phyloP scores from a whole-genome alignment of 2,888 invertebrate species.

The Halictus ligatus region DNA sequence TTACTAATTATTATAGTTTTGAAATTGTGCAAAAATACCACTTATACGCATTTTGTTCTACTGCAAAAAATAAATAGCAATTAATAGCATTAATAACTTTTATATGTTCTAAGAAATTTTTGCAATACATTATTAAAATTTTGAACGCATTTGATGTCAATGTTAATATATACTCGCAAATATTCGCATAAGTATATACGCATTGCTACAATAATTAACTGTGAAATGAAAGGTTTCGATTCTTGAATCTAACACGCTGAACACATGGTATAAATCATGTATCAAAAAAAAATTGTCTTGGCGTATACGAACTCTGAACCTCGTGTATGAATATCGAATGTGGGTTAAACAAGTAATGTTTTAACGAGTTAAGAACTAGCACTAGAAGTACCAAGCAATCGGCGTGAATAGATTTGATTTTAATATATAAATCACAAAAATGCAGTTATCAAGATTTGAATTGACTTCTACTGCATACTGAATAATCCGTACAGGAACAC shows the following conservation, averaged over 20 bases:
- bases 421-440: not conserved
- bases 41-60: not conserved
- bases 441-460: not conserved
- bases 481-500: not conserved
- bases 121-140: not conserved
- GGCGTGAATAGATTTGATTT: not conserved
- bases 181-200: no score
- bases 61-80: not conserved
- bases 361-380: constrained; percentile 19
- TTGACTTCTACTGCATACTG: not conserved
- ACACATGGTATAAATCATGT: constrained; percentile 1
- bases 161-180: not conserved
- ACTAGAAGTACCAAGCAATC: not conserved
- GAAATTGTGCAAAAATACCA: not conserved
- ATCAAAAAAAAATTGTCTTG: constrained; percentile 23
- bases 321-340: constrained; percentile 32
- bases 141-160: not conserved
- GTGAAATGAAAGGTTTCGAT: not conserved
- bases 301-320: constrained; percentile 33
- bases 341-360: not conserved
- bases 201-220: not conserved
- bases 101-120: constrained; percentile 20
- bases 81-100: not conserved
- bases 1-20: not conserved
- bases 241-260: not conserved